Percentiles rank a stretch among this genome's conserved stretches.
Evolutionary conservation across 2,888 invertebrate genomes (phyloP).

Genomic region (Cotesia congregata): DNA sequence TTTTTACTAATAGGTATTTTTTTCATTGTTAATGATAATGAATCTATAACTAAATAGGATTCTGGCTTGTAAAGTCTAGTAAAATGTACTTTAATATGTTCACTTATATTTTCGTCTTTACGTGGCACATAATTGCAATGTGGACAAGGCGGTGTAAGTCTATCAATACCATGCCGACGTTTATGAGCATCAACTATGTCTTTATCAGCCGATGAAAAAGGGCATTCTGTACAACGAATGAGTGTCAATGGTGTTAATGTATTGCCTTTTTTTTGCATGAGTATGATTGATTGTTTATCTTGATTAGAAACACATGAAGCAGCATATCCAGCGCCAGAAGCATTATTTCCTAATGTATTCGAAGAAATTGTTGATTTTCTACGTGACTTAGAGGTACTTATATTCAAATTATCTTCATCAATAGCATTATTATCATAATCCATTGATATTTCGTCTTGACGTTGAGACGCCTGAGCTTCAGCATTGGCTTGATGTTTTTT

Average conservation of each 20-base stretch:
- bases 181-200: conserved; percentile 62
- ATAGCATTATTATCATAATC: conserved; percentile 51
- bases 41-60: conserved; percentile 63
- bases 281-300: conserved; percentile 60
- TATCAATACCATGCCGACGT: conserved; percentile 64
- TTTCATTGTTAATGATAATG: conserved; percentile 58
- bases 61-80: conserved; percentile 64
- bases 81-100: conserved; percentile 63
- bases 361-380: conserved; percentile 45
- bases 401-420: conserved; percentile 17
- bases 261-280: conserved; percentile 58
- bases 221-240: conserved; percentile 60
- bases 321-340: conserved; percentile 1
- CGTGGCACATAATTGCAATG: conserved; percentile 66
- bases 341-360: conserved; percentile 1
- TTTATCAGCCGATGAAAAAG: conserved; percentile 60
- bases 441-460: conserved; percentile 62
- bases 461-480: conserved; percentile 76
- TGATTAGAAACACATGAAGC: conserved; percentile 57
- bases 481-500: conserved; percentile 83
- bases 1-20: conserved; percentile 49
- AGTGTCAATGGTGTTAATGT: conserved; percentile 42
- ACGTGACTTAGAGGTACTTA: conserved; percentile 33
- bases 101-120: conserved; percentile 63
- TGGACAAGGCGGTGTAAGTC: conserved; percentile 63